Conservation (phyloP, 2,113 vertebrate species). For the Mandrillus leucophaeus region DNA sequence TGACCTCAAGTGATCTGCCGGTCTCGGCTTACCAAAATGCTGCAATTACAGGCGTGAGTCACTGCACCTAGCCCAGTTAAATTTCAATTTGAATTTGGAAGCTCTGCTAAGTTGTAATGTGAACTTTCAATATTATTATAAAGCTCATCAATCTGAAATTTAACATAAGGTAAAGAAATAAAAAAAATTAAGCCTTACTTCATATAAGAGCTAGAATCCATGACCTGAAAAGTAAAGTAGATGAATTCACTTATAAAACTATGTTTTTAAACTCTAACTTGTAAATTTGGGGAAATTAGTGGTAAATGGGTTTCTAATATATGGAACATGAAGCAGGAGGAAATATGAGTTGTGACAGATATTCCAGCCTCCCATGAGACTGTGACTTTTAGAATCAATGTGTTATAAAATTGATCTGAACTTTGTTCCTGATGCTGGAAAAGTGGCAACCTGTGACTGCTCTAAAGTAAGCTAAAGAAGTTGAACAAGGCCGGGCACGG, state of each 20-base stretch:
- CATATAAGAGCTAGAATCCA: background rate
- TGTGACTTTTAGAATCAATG: background rate
- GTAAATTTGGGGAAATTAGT: background rate
- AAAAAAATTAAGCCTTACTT: background rate
- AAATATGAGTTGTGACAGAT: slow-evolving; percentile 6
- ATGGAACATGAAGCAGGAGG: background rate
- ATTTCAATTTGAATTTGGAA: slow-evolving; percentile 28
- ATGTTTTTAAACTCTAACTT: slow-evolving; percentile 27
- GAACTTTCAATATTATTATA: background rate
- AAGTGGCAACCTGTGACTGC: background rate
- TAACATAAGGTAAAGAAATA: background rate
- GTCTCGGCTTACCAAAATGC: no score
- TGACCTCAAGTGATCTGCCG: no score
- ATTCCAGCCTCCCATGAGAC: background rate
- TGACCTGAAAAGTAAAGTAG: background rate
- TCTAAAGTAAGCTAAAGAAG: background rate
- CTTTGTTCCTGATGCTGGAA: slow-evolving; percentile 28
- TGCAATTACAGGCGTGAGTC: no score
- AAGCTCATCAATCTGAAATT: background rate
- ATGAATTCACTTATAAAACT: background rate
- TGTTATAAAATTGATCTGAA: slow-evolving; percentile 62
- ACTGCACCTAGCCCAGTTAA: no score
- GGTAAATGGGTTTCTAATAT: slow-evolving; percentile 22
- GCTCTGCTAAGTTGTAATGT: background rate
- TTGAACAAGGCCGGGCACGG: background rate